Evolutionary conservation across 30 jellyfish, hydroid and myxozoan genomes (phyloP), one percentile per base, ranked within the genome.

Genomic region (Hydra vulgaris): DNA sequence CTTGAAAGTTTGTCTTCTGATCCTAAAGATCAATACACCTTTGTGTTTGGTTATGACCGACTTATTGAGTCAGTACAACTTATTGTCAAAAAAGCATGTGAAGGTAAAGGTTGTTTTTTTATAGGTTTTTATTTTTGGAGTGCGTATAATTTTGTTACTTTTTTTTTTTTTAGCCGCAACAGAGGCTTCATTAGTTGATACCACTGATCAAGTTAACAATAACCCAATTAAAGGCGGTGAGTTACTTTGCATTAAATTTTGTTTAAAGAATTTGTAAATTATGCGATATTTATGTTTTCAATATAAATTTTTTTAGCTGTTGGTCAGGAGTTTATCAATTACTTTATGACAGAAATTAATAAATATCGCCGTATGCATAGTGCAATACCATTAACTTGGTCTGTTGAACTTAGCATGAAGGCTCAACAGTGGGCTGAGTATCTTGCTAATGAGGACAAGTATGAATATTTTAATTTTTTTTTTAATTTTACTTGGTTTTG

Each of bases 401-500:
- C 98, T 0, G 26, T 53, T 56, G 77, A 78, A 26, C 77, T 92
- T 26, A 78, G 79, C 74, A 70, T 72, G 22, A 83, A 85, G 72
- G 98, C 98, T 21, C 98, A 92, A 70, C 86, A 76, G 81, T 92
- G 98, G 98, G 96, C 98, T 55, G 98, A 92, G 81, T 83, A 87
- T 26, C 87, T 92, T 21, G 98, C 89, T 0, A 72, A 84, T 20
- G 88, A 83, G 68, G 94, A 80, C 53, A 92, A 87, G 98, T 86
- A 79, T 71, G 95, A 71, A 70, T 21, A 0, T 22, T 0, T 19
- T n/a, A n/a, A n/a, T n/a, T n/a, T n/a, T n/a, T 26, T 0, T 53
- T 18, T n/a, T 76, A 76, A 12, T n/a, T n/a, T n/a, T n/a, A n/a
- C n/a, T n/a, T n/a, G n/a, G n/a, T n/a, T n/a, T n/a, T n/a, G n/a